Conservation (phyloP, 1,140 invertebrate genomes). For the Hydropsyche tenuis region DNA sequence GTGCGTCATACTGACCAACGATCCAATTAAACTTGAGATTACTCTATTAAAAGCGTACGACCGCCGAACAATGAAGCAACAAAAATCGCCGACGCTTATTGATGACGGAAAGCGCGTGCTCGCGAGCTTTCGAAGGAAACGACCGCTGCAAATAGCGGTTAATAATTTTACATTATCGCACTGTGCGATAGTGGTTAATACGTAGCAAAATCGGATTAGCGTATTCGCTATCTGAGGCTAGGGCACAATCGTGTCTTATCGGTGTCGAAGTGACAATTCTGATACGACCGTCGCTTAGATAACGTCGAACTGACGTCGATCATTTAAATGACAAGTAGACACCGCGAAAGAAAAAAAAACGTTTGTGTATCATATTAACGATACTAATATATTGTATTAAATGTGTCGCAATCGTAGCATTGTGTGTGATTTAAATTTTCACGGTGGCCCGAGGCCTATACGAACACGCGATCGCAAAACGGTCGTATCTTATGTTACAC, state of each 20-base stretch:
- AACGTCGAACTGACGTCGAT: slow-evolving; percentile 19
- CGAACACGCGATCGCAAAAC: slow-evolving; percentile 2
- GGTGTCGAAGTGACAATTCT: slow-evolving; percentile 27
- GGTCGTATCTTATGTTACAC: background rate
- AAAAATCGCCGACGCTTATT: no score
- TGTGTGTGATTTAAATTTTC: slow-evolving; percentile 15
- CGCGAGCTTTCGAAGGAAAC: no score
- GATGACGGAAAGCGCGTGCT: no score
- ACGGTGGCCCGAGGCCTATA: background rate
- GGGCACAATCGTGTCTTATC: slow-evolving; percentile 5
- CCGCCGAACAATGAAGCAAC: slow-evolving; percentile 7
- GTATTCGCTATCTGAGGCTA: no score
- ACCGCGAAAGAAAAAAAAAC: background rate
- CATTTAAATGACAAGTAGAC: slow-evolving; percentile 4
- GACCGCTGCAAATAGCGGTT: no score
- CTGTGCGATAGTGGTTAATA: no score
- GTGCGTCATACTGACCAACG: slow-evolving; percentile 19
- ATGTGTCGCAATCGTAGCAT: slow-evolving; percentile 5
- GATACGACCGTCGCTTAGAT: background rate
- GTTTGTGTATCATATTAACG: background rate
- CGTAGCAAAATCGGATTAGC: no score
- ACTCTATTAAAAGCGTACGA: slow-evolving; percentile 11
- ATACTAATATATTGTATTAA: slow-evolving; percentile 25
- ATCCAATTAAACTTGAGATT: slow-evolving; percentile 22
- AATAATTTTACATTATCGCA: no score